phyloP scores from a whole-genome alignment of 2,888 invertebrate species.

The Hecatera dysodea region DNA sequence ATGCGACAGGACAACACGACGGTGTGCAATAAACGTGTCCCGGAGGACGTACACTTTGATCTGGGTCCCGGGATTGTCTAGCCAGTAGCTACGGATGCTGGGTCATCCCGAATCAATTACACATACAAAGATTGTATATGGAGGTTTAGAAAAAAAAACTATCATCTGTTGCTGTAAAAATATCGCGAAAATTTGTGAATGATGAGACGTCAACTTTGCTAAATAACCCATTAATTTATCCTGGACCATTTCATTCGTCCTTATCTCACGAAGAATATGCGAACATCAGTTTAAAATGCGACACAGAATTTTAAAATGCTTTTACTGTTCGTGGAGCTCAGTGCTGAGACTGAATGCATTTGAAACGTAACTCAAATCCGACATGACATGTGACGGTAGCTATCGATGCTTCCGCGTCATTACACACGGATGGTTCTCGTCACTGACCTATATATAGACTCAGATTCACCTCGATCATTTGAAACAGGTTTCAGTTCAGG shows the following conservation, averaged over 20 bases:
- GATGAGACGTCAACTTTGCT: constrained; percentile 1
- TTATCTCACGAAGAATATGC: constrained; percentile 4
- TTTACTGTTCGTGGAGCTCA: constrained; percentile 21
- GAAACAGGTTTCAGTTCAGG: constrained; percentile 19
- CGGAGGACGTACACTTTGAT: constrained; percentile 41
- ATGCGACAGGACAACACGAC: constrained; percentile 47
- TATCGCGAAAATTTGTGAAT: background rate
- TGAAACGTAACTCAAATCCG: constrained; percentile 45
- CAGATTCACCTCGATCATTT: constrained; percentile 18
- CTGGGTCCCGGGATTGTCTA: constrained; percentile 30
- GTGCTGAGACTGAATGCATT: constrained; percentile 36
- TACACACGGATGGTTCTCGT: constrained; percentile 20
- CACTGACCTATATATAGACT: constrained; percentile 19
- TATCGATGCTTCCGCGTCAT: constrained; percentile 46
- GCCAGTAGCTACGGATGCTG: constrained; percentile 10
- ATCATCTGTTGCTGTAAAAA: background rate
- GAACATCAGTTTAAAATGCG: constrained; percentile 17
- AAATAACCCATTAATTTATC: constrained; percentile 19
- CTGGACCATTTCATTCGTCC: background rate
- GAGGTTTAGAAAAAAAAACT: background rate
- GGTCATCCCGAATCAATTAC: constrained; percentile 24
- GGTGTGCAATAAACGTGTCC: constrained; percentile 55
- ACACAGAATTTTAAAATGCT: constrained; percentile 31
- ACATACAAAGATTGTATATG: constrained; percentile 3
- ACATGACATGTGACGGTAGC: constrained; percentile 44